A percentile compares a stretch with the other conserved stretches of the same genome.
Conservation (phyloP, 2,797 vertebrate species). For the Oreochromis grahami region DNA sequence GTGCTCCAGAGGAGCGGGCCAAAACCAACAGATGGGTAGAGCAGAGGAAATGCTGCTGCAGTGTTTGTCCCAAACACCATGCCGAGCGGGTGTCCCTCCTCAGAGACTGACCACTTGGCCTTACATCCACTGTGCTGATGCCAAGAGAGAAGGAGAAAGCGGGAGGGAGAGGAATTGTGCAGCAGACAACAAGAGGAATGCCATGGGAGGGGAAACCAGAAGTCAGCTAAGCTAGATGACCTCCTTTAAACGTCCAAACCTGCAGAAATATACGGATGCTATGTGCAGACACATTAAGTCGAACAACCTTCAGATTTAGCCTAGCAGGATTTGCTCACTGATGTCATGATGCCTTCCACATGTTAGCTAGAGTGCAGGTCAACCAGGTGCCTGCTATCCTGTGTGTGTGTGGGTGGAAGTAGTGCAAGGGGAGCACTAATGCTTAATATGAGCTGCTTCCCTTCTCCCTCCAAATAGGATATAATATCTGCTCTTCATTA, state of each 20-base stretch:
- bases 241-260: not conserved
- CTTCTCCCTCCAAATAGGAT: slow-evolving; percentile 70
- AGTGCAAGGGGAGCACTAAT: slow-evolving; percentile 54
- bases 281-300: not conserved
- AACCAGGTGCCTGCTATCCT: slow-evolving; percentile 44
- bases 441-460: slow-evolving; percentile 62
- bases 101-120: slow-evolving; percentile 70
- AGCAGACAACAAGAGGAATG: not conserved
- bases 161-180: not conserved
- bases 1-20: slow-evolving; percentile 67
- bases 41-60: slow-evolving; percentile 74
- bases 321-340: not conserved
- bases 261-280: not conserved
- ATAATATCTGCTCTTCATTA: slow-evolving; percentile 79
- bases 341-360: slow-evolving; percentile 2
- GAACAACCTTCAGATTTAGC: not conserved
- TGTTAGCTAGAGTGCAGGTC: slow-evolving; percentile 36
- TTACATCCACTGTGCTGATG: slow-evolving; percentile 41
- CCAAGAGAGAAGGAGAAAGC: slow-evolving; percentile 37
- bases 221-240: not conserved
- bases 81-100: slow-evolving; percentile 67
- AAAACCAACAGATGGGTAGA: slow-evolving; percentile 84
- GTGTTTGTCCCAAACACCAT: slow-evolving; percentile 68
- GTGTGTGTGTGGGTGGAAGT: slow-evolving; percentile 50
- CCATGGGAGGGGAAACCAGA: not conserved